Evolutionary conservation across 2,797 vertebrate genomes (phyloP).

Genomic region (Phoxinus dragarum): DNA sequence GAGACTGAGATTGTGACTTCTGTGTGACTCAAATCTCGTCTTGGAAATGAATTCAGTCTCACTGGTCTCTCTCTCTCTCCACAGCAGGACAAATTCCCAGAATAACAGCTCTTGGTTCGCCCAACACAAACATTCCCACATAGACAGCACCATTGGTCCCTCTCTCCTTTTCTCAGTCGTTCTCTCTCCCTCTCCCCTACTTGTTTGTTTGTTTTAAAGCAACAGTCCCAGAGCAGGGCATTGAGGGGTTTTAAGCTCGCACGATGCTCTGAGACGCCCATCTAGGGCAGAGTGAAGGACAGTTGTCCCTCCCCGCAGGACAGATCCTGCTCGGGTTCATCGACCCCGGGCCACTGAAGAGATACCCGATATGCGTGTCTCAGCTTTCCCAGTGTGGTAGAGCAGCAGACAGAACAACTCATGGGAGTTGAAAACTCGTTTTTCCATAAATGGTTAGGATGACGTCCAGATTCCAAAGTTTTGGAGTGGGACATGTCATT

Average conservation of each 20-base stretch:
- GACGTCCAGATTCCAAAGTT: conserved; percentile 22
- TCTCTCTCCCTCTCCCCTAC: conserved; percentile 20
- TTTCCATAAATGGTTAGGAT: conserved; percentile 39
- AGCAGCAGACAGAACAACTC: conserved; percentile 9
- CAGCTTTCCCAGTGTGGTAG: conserved; percentile 26
- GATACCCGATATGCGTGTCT: conserved; percentile 33
- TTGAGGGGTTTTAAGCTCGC: conserved; percentile 20
- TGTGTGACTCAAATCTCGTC: conserved; percentile 46
- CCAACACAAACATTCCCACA: conserved; percentile 68
- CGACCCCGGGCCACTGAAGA: background rate
- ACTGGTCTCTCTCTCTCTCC: conserved; percentile 39
- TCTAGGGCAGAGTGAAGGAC: conserved; percentile 40
- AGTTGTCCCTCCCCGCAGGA: conserved; percentile 26
- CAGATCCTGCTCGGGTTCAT: conserved; percentile 21
- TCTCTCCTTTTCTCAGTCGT: conserved; percentile 22
- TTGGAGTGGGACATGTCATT: background rate
- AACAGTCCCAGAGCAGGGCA: conserved; percentile 42
- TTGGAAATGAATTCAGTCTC: conserved; percentile 32
- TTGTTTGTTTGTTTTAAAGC: conserved; percentile 62
- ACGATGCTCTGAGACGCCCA: conserved; percentile 6
- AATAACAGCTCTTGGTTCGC: conserved; percentile 58
- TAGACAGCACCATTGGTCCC: conserved; percentile 48
- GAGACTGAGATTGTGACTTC: conserved; percentile 43
- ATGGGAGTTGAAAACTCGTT: conserved; percentile 14
- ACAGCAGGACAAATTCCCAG: conserved; percentile 56